These are phyloP conservation scores for Megaceryle torquata DNA, from an alignment of 2,113 vertebrate genomes.

Conservation along the genomic window DNA sequence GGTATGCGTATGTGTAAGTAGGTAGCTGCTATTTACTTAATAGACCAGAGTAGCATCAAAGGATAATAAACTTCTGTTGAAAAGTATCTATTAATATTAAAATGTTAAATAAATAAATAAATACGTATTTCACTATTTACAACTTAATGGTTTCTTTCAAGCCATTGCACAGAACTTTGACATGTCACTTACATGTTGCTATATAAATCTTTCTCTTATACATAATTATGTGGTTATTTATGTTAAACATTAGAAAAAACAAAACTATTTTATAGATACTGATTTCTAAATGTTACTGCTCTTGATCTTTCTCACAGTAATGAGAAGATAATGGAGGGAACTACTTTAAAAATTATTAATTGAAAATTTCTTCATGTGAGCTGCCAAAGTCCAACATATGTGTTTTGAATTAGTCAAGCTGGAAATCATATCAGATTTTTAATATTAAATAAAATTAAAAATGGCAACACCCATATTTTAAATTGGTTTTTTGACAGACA, in stretches of 20 bases:
- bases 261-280: background rate
- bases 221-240: background rate
- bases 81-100: background rate
- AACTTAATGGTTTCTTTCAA: background rate
- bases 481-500: background rate
- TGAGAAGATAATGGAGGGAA: background rate
- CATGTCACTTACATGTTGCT: background rate
- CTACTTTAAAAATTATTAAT: background rate
- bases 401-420: background rate
- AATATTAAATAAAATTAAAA: background rate
- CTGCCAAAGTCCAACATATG: background rate
- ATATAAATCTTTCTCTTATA: background rate
- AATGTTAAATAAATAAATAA: too few relatives aligned
- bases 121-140: background rate
- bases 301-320: background rate
- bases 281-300: background rate
- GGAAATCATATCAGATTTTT: background rate
- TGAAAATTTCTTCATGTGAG: background rate
- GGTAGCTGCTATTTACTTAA: background rate
- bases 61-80: background rate
- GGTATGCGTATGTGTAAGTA: background rate
- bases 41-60: background rate
- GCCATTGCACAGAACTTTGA: background rate
- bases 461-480: rapidly evolving
- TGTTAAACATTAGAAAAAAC: background rate